A percentile compares a stretch with the other conserved stretches of the same genome.
These are phyloP conservation scores for Boloria selene DNA, from an alignment of 2,888 invertebrate genomes.

Conservation along the genomic window DNA sequence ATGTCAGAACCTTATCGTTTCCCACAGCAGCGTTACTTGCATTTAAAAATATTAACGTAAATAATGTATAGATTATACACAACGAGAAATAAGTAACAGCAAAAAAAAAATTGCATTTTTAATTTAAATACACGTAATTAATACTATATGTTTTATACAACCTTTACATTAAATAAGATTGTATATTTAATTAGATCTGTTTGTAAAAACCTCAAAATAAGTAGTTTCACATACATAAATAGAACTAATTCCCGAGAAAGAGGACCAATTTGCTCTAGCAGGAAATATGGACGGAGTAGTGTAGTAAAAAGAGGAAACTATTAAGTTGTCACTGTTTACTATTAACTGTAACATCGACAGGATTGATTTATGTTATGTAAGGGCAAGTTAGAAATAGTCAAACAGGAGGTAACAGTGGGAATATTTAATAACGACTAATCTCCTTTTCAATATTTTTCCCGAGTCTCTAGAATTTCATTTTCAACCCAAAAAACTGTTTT, in stretches of 20 bases:
- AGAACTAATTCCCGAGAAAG: constrained; percentile 25
- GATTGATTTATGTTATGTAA: constrained; percentile 62
- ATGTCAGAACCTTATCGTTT: neutral
- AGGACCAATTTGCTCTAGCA: constrained; percentile 41
- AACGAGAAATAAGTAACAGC: too few species aligned
- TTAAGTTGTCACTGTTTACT: constrained; percentile 72
- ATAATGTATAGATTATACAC: too few species aligned
- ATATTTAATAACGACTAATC: constrained; percentile 4
- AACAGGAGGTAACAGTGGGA: constrained; percentile 50
- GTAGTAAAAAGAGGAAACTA: constrained; percentile 66
- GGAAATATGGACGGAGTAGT: constrained; percentile 44
- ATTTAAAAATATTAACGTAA: too few species aligned
- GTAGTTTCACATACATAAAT: neutral
- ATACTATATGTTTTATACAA: neutral
- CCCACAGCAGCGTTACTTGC: too few species aligned
- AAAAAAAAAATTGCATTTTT: neutral
- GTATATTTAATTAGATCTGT: neutral
- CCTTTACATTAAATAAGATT: neutral
- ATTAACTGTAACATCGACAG: constrained; percentile 65
- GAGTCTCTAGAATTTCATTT: too few species aligned
- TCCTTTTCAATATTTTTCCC: neutral
- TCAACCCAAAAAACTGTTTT: too few species aligned
- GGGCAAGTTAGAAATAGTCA: constrained; percentile 39
- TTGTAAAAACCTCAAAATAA: too few species aligned
- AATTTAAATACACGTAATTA: neutral